A percentile compares a stretch with the other conserved stretches of the same genome.
These are phyloP conservation scores for Heliconius hewitsoni DNA, from an alignment of 1,140 invertebrate species.

Conservation along the genomic window DNA sequence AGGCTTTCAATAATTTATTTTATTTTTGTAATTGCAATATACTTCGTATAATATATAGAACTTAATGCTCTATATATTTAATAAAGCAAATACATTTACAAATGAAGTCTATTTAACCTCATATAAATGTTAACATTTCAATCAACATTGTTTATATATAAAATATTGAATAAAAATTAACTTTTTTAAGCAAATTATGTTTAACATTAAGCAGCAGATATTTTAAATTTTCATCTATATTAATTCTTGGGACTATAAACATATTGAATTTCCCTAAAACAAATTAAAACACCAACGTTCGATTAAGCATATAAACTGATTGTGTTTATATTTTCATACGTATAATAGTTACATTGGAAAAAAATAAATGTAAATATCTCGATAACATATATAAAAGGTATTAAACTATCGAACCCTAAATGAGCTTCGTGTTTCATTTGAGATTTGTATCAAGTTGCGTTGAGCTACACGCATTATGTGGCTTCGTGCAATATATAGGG, in stretches of 20 bases:
- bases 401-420: slow-evolving; percentile 46
- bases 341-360: neutral
- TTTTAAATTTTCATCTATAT: no score
- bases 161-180: no score
- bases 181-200: no score
- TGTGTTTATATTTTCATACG: neutral
- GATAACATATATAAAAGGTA: slow-evolving; percentile 34
- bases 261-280: no score
- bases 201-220: no score
- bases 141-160: no score
- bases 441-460: slow-evolving; percentile 68
- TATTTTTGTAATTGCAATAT: neutral
- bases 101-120: no score
- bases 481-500: slow-evolving; percentile 54
- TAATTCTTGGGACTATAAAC: no score
- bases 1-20: slow-evolving; percentile 5
- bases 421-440: slow-evolving; percentile 60
- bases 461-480: slow-evolving; percentile 62
- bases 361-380: slow-evolving; percentile 12
- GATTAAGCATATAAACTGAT: neutral
- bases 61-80: no score
- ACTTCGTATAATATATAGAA: neutral
- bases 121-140: no score
- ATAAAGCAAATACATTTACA: no score
- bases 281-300: no score